phyloP scores from a whole-genome alignment of 1,140 invertebrate species.

The Trichonephila clavipes region DNA sequence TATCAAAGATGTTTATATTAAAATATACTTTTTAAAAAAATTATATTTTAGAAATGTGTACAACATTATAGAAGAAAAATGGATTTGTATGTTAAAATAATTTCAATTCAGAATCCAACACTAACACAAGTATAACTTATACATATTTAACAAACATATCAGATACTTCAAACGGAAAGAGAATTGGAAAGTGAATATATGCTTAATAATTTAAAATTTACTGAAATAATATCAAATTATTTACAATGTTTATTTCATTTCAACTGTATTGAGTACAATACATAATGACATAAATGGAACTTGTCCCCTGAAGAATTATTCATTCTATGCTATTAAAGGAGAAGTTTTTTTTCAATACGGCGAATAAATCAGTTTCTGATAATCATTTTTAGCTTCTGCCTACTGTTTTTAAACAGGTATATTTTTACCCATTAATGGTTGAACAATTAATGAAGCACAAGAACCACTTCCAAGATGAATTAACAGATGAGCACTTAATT shows the following conservation, averaged over 20 bases:
- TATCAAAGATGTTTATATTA: too few relatives aligned
- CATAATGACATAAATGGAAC: background rate
- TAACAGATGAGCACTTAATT: conserved; percentile 69
- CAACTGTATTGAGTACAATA: background rate
- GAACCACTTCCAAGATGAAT: conserved; percentile 60
- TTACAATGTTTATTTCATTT: conserved; percentile 12
- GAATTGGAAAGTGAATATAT: background rate
- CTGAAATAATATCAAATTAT: background rate
- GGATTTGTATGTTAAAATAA: too few relatives aligned
- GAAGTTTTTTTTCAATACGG: background rate
- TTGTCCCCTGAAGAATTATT: background rate
- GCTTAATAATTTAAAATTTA: background rate
- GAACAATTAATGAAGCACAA: conserved; percentile 54
- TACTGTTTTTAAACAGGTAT: conserved; percentile 25
- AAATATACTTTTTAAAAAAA: too few relatives aligned
- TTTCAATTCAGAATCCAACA: too few relatives aligned
- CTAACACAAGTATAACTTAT: background rate
- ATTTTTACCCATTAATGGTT: conserved; percentile 66
- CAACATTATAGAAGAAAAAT: too few relatives aligned
- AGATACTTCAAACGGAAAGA: conserved; percentile 23
- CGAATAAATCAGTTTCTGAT: background rate
- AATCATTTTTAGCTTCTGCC: background rate
- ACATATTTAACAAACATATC: background rate
- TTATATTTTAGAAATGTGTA: too few relatives aligned
- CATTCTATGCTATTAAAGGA: background rate